phyloP scores from a whole-genome alignment of 2,113 vertebrate species.

The Riparia riparia region DNA sequence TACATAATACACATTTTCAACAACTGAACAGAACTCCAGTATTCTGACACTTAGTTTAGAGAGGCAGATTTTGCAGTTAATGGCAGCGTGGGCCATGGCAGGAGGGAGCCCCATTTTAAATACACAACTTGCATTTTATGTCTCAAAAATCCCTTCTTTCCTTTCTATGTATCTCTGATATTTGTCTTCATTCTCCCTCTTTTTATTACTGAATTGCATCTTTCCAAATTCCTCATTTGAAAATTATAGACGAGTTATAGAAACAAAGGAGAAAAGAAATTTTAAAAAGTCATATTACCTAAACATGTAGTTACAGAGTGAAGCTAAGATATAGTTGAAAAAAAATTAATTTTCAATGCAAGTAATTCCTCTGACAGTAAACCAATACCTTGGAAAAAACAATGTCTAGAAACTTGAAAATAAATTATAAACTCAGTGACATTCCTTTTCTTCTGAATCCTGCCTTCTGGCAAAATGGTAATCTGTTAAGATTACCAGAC shows the following conservation, averaged over 20 bases:
- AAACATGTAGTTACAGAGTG: background rate
- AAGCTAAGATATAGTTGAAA: background rate
- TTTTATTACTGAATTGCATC: background rate
- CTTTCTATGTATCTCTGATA: background rate
- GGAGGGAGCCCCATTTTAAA: background rate
- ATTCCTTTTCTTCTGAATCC: background rate
- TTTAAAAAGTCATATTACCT: background rate
- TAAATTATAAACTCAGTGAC: background rate
- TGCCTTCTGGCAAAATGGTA: background rate
- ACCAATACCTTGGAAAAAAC: background rate
- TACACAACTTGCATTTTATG: background rate
- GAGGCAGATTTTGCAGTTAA: background rate
- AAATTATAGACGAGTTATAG: background rate
- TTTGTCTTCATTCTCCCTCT: background rate
- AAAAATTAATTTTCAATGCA: background rate
- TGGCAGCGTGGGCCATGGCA: fast-evolving
- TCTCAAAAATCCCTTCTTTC: background rate
- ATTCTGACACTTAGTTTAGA: background rate
- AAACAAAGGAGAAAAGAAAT: background rate
- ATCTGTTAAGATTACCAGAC: background rate
- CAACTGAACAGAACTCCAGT: background rate
- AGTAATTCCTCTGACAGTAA: background rate
- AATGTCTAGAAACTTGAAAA: background rate
- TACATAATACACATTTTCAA: background rate
- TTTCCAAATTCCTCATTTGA: background rate